A percentile compares a stretch with the other conserved stretches of the same genome.
phyloP scores from a whole-genome alignment of 2,888 invertebrate species.

The Mimas tiliae region DNA sequence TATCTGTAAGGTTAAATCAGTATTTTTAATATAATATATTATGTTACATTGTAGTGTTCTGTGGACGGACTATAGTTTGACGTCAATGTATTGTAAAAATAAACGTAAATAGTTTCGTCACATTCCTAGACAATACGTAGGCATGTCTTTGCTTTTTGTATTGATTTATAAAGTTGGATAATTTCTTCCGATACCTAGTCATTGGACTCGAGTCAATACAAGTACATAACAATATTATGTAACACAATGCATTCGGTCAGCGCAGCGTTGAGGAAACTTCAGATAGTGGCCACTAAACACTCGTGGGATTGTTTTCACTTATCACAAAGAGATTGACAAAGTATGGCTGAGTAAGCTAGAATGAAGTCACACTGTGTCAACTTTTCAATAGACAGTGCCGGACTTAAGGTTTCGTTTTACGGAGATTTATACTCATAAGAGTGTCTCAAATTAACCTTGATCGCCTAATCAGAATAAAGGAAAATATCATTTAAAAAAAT shows the following conservation, averaged over 20 bases:
- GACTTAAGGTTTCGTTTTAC: neutral
- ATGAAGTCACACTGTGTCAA: neutral
- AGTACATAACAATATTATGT: neutral
- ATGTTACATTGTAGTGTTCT: neutral
- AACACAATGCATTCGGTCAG: neutral
- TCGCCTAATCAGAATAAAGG: too few species aligned
- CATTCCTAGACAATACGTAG: too few species aligned
- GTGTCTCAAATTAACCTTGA: too few species aligned
- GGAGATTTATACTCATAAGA: too few species aligned
- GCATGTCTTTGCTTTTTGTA: neutral
- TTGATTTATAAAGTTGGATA: too few species aligned
- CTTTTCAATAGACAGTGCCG: neutral
- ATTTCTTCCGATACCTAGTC: too few species aligned
- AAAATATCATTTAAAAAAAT: too few species aligned
- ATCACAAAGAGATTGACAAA: too few species aligned
- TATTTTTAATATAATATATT: constrained; percentile 15
- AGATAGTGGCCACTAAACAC: neutral
- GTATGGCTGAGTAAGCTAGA: neutral
- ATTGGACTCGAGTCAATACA: neutral
- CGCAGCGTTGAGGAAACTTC: neutral
- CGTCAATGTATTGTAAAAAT: neutral
- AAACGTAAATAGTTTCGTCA: too few species aligned
- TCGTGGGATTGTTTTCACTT: neutral
- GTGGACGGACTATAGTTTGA: neutral
- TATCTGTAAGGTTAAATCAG: constrained; percentile 9